Percentiles rank a stretch among this genome's conserved stretches.
Evolutionary conservation across 2,113 vertebrate genomes (phyloP).

Genomic region (Garra rufa): DNA sequence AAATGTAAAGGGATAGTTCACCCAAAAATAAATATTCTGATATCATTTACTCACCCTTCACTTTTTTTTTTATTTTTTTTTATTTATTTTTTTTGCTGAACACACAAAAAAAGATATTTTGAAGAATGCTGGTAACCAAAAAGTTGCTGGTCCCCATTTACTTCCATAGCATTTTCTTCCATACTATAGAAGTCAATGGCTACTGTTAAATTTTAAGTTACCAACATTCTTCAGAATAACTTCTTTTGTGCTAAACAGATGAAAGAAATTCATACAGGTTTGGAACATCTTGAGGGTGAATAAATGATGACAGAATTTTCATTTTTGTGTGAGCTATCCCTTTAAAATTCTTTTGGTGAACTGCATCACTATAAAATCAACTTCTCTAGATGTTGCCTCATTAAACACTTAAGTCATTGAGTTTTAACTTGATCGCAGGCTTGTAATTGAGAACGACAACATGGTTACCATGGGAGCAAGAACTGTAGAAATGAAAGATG

Average conservation of each 20-base stretch:
- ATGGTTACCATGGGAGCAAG: conserved; percentile 30
- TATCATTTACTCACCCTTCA: background rate
- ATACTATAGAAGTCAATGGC: background rate
- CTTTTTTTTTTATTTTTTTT: too few species aligned
- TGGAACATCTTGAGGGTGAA: background rate
- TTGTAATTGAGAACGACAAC: conserved; percentile 12
- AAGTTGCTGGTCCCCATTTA: background rate
- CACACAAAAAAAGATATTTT: background rate
- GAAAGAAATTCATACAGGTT: background rate
- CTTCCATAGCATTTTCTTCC: background rate
- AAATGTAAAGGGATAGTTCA: background rate
- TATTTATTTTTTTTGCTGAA: too few species aligned
- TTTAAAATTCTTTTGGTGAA: background rate
- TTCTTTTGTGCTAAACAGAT: background rate
- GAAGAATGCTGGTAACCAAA: background rate
- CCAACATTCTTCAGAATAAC: background rate
- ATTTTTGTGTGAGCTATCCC: background rate
- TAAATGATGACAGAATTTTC: background rate
- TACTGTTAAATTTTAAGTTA: background rate
- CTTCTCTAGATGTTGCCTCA: conserved; percentile 15
- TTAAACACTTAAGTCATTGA: background rate
- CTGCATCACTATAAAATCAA: background rate
- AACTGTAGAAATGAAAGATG: background rate
- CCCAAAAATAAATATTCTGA: background rate
- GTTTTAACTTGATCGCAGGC: conserved; percentile 3